Percentiles rank a stretch among this genome's conserved stretches.
Conservation (phyloP, 2,113 vertebrate genomes). For the Sminthopsis crassicaudata region DNA sequence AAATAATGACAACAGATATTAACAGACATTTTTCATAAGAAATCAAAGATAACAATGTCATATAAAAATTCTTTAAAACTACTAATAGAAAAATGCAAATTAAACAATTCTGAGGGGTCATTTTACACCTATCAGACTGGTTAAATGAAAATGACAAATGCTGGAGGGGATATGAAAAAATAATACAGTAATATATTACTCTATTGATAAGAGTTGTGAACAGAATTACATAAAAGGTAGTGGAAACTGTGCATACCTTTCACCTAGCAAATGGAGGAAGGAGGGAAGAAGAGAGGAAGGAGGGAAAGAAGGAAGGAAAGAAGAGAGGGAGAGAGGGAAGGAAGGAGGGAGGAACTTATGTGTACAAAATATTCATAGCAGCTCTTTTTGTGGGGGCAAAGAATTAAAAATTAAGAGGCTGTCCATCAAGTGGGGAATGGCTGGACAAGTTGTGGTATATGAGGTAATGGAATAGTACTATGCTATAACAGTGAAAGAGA, state of each 20-base stretch:
- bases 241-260: not conserved
- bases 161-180: not conserved
- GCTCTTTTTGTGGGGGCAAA: not conserved
- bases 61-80: no score
- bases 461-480: not conserved
- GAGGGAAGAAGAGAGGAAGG: no score
- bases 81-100: not conserved
- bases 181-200: not conserved
- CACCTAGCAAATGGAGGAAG: not conserved
- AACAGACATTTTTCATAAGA: not conserved
- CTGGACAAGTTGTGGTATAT: not conserved
- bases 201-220: not conserved
- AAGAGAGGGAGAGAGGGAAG: no score
- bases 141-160: not conserved
- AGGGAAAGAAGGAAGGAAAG: no score
- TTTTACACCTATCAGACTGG: not conserved
- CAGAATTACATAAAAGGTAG: not conserved
- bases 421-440: not conserved
- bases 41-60: not conserved
- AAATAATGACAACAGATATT: not conserved
- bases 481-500: not conserved
- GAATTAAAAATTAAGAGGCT: not conserved
- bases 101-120: not conserved
- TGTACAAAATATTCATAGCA: not conserved
- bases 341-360: no score